Evolutionary conservation across 2,797 vertebrate species (phyloP).

Genomic region (Pseudochirops cupreus): DNA sequence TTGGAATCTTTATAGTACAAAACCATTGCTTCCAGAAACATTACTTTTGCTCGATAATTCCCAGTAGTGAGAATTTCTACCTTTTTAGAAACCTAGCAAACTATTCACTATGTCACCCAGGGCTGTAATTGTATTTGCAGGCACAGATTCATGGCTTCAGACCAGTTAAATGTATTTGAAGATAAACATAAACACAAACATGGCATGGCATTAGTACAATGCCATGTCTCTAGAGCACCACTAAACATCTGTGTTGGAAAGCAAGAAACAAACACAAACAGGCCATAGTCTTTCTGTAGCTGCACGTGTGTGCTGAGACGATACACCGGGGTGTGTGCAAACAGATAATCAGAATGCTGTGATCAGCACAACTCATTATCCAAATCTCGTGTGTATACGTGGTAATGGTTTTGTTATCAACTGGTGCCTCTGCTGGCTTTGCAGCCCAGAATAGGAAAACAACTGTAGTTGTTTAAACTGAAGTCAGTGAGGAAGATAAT

Average conservation of each 20-base stretch:
- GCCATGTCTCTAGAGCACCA: slow-evolving; percentile 65
- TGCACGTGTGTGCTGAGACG: slow-evolving; percentile 65
- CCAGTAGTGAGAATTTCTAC: slow-evolving; percentile 54
- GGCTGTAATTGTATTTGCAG: slow-evolving; percentile 70
- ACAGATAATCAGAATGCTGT: slow-evolving; percentile 62
- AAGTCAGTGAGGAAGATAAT: slow-evolving; percentile 47
- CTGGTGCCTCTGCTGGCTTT: slow-evolving; percentile 38
- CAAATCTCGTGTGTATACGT: slow-evolving; percentile 38
- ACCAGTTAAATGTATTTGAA: slow-evolving; percentile 72
- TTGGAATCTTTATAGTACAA: slow-evolving; percentile 67
- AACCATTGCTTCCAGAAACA: slow-evolving; percentile 61
- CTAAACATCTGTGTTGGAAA: slow-evolving; percentile 80
- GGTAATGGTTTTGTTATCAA: slow-evolving; percentile 50
- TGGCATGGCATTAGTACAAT: slow-evolving; percentile 32
- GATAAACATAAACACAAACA: slow-evolving; percentile 68
- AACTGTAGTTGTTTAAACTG: slow-evolving; percentile 1
- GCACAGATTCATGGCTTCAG: slow-evolving; percentile 66
- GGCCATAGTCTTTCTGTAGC: slow-evolving; percentile 23
- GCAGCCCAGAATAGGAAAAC: slow-evolving; percentile 36
- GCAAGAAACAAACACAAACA: slow-evolving; percentile 55
- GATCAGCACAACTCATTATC: slow-evolving; percentile 68
- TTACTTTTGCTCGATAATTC: slow-evolving; percentile 47
- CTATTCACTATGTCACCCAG: slow-evolving; percentile 64
- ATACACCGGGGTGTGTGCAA: slow-evolving; percentile 72
- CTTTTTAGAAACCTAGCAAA: slow-evolving; percentile 63